Base-by-base conservation (phyloP, 2,797 vertebrate species). In the Cetoscarus ocellatus region DNA sequence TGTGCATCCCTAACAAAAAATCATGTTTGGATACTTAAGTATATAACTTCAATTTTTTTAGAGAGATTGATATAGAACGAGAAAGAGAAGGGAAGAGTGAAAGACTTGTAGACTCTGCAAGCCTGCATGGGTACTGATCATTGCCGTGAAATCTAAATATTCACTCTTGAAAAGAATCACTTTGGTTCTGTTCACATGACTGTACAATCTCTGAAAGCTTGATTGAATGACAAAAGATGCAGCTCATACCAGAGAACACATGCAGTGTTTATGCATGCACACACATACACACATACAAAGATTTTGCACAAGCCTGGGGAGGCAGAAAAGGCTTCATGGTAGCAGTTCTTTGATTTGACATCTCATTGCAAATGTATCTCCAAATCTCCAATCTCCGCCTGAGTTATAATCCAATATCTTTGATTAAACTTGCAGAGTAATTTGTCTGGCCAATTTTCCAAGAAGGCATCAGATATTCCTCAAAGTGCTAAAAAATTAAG, bases 171-270 rank as follows among this genome's bases (percentile, higher is more conserved):
- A 75, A 89, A 59, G 63, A 80, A 77, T 81, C 47, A 52, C 70
- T 84, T 86, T 71, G 72, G 77, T 73, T 70, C 34, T 19, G 73
- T 75, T 79, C 79, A 74, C 83, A 79, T 81, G 82, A 73, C 27
- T 78, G 64, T 73, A 86, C 86, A 81, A 85, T 91, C 68, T 79
- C 69, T 62, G 59, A 75, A 79, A 57, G 75, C 82, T 79, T 77
- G 85, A 86, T 19, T 82, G 76, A 78, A 81, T 73, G 67, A 84
- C 80, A 84, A 83, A 84, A 82, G 67, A 79, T 1, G 10, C 12
- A 10, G 75, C 55, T 74, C 67, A 80, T 67, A 49, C 42, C 45
- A 13, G 10, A 45, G 67, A 64, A 80, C 15, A 51, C 61, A 75
- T 19, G 70, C 63, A 19, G 61, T 47, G 64, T 7, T 45, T 54